phyloP scores from a whole-genome alignment of 1,140 invertebrate genomes.

The Chrysopa pallens region DNA sequence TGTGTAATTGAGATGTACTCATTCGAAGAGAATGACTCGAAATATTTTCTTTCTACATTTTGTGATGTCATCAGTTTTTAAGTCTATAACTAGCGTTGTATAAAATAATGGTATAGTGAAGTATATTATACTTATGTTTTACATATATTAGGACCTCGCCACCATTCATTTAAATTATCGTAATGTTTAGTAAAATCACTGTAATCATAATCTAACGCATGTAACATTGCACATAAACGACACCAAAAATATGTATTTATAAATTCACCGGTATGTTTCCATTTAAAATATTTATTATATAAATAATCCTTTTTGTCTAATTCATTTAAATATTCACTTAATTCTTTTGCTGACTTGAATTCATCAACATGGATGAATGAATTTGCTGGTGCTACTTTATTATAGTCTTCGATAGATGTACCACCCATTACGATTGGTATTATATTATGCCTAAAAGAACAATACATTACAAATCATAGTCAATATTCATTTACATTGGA shows the following conservation, averaged over 20 bases:
- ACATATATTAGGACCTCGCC: slow-evolving; percentile 57
- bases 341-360: slow-evolving; percentile 64
- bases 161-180: slow-evolving; percentile 71
- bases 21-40: no score
- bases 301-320: slow-evolving; percentile 70
- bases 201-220: slow-evolving; percentile 35
- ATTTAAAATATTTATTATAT: slow-evolving; percentile 85
- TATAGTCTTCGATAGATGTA: slow-evolving; percentile 66
- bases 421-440: slow-evolving; percentile 94
- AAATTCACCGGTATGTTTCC: slow-evolving; percentile 82
- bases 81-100: no score
- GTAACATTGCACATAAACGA: slow-evolving; percentile 77
- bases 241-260: slow-evolving; percentile 94
- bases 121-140: slow-evolving; percentile 10
- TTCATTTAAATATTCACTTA: slow-evolving; percentile 70
- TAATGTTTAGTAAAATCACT: slow-evolving; percentile 42
- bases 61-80: no score
- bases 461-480: no score
- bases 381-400: slow-evolving; percentile 64
- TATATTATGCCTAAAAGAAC: slow-evolving; percentile 55
- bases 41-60: no score
- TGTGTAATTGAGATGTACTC: no score
- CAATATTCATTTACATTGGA: no score
- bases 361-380: slow-evolving; percentile 90
- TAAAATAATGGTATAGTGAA: no score